Evolutionary conservation across 2,113 vertebrate species (phyloP).

Genomic region (Esox niger): DNA sequence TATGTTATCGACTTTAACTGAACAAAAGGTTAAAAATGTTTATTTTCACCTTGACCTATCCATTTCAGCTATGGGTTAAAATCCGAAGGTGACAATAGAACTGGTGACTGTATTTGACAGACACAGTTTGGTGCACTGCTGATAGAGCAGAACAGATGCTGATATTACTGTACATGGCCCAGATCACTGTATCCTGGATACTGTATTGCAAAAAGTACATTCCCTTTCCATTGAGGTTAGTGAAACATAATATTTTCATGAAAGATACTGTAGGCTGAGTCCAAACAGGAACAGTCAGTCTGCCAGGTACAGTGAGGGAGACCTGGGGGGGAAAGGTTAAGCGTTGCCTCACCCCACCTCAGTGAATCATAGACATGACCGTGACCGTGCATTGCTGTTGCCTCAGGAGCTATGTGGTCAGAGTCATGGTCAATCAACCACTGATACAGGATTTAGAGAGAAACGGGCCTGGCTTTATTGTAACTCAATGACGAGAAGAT

Average conservation of each 20-base stretch:
- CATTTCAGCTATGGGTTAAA: background rate
- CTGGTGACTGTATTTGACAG: background rate
- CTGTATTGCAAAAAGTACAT: background rate
- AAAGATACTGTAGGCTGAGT: background rate
- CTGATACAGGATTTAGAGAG: conserved; percentile 35
- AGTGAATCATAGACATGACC: conserved; percentile 32
- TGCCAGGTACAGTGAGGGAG: conserved; percentile 13
- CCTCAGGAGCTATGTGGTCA: conserved; percentile 29
- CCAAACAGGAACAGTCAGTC: conserved; percentile 1
- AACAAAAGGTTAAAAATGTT: background rate
- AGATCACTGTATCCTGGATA: background rate
- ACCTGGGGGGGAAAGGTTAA: conserved; percentile 36
- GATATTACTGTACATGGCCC: background rate
- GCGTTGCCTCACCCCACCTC: conserved; percentile 9
- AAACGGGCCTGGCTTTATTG: conserved; percentile 40
- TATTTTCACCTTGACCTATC: background rate
- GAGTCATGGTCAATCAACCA: conserved; percentile 51
- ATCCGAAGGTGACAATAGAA: background rate
- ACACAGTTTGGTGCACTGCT: background rate
- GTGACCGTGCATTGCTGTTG: conserved; percentile 12
- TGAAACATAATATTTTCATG: background rate
- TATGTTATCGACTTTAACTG: background rate
- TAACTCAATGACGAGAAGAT: conserved; percentile 50
- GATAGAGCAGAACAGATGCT: background rate
- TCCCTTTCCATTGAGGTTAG: background rate